Evolutionary conservation across 2,113 vertebrate genomes (phyloP), one percentile per base, ranked within the genome.

Genomic region (Nettapus auritus): DNA sequence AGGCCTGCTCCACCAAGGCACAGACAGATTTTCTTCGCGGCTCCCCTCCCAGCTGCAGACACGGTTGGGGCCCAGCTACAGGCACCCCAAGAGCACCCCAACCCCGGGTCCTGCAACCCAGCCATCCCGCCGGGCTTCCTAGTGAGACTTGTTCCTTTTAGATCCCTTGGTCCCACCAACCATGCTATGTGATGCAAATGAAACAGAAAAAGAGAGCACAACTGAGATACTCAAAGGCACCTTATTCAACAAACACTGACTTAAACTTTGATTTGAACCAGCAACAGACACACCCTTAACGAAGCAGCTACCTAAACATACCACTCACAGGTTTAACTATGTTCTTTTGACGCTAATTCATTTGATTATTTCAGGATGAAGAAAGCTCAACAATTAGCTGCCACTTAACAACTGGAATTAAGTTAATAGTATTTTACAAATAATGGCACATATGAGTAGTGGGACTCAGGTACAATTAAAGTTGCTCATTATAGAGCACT

Each of bases 21-120:
- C 4, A 18, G 46, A 29, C 13, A 15, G 16, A 25, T 48, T 53
- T 40, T 29, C 50, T 26, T 10, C 5, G 4, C 44, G 9, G 5
- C 26, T 59, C 60, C 66, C 19, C 3, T 3, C 50, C 13, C 56
- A 57, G 5, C 16, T 0, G 17, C 19, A 14, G 21, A 18, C 0
- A 0, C 6, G 26, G 11, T 33, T 1, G 0, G 21, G 76, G 63
- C n/a, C 48, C 36, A 11, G 20, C 5, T 3, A 0, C 8, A 3
- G 6, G n/a, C 46, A 48, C 10, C 4, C 8, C 34, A 6, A 52
- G 31, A 21, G 19, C 31, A 38, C 38, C 62, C 12, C n/a, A 36
- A 20, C n/a, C 42, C 4, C 0, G 17, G 0, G 23, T 46, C 34
- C 62, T 34, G 9, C 74, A 68, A 12, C 8, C 50, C 57, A 38